Evolutionary conservation across 2,888 invertebrate genomes (phyloP).

Genomic region (Stictocephala bisonia): DNA sequence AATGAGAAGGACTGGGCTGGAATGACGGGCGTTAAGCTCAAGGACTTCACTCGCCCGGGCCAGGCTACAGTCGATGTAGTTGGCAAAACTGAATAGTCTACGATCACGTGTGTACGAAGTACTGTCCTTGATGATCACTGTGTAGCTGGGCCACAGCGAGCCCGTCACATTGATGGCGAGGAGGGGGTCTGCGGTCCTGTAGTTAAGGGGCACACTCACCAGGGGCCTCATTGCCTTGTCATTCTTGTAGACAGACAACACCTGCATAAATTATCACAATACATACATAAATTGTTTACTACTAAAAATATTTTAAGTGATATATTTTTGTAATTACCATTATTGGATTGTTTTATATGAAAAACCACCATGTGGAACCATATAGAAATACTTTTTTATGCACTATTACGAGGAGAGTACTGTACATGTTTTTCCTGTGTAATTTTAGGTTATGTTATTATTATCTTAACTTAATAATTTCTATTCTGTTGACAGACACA

Average conservation of each 20-base stretch:
- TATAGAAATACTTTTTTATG: too few relatives aligned
- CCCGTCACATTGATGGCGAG: slow-evolving; percentile 9
- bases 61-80: slow-evolving; percentile 22
- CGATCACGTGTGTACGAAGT: slow-evolving; percentile 11
- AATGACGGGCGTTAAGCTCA: not conserved
- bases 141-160: not conserved
- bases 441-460: too few relatives aligned
- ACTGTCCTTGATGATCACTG: slow-evolving; percentile 14
- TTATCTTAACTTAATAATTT: too few relatives aligned
- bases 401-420: too few relatives aligned
- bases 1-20: slow-evolving; percentile 6
- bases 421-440: too few relatives aligned
- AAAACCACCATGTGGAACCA: too few relatives aligned
- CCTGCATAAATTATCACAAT: not conserved
- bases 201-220: slow-evolving; percentile 12
- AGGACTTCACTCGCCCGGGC: not conserved
- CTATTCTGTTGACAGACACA: too few relatives aligned
- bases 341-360: too few relatives aligned
- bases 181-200: slow-evolving; percentile 6
- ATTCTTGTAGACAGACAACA: slow-evolving; percentile 6
- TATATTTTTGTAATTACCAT: too few relatives aligned
- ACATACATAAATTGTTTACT: too few relatives aligned
- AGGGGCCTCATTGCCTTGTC: not conserved
- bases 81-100: slow-evolving; percentile 2
- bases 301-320: too few relatives aligned